phyloP scores from a whole-genome alignment of 1,140 invertebrate species.

The Drosophila quadrilineata region DNA sequence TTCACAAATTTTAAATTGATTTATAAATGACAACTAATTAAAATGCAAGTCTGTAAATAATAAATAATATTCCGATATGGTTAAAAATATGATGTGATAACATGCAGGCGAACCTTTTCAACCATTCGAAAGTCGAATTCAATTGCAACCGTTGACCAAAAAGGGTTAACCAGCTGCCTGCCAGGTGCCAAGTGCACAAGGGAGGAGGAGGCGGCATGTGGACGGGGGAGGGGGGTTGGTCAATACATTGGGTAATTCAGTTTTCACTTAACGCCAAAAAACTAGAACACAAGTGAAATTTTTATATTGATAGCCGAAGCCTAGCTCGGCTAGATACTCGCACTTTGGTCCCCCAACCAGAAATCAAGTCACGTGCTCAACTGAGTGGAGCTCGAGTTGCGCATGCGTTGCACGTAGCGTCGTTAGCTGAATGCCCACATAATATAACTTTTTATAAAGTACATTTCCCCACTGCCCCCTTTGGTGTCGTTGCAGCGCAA shows the following conservation, averaged over 20 bases:
- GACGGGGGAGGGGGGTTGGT: conserved; percentile 5
- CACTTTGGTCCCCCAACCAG: background rate
- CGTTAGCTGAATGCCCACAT: conserved; percentile 50
- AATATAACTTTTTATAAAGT: conserved; percentile 15
- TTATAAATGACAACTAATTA: conserved; percentile 44
- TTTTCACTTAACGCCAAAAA: conserved; percentile 75
- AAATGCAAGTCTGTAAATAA: conserved; percentile 58
- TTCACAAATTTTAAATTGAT: no score
- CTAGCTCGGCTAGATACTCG: background rate
- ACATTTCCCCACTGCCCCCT: background rate
- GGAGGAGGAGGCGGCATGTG: background rate
- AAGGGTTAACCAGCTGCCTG: conserved; percentile 21
- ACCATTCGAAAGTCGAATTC: conserved; percentile 68
- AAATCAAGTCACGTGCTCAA: conserved; percentile 68
- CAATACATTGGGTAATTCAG: conserved; percentile 38
- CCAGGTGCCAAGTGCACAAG: conserved; percentile 49
- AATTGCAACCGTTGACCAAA: conserved; percentile 61
- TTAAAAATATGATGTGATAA: conserved; percentile 74
- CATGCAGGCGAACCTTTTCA: conserved; percentile 44
- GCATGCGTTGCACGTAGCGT: conserved; percentile 58
- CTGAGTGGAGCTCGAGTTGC: conserved; percentile 24
- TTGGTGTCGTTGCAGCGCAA: conserved; percentile 33
- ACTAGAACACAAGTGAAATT: conserved; percentile 81
- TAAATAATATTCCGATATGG: conserved; percentile 53
- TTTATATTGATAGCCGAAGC: conserved; percentile 8